Evolutionary conservation across 2,113 vertebrate species (phyloP).

Genomic region (Melanerpes aurifrons): DNA sequence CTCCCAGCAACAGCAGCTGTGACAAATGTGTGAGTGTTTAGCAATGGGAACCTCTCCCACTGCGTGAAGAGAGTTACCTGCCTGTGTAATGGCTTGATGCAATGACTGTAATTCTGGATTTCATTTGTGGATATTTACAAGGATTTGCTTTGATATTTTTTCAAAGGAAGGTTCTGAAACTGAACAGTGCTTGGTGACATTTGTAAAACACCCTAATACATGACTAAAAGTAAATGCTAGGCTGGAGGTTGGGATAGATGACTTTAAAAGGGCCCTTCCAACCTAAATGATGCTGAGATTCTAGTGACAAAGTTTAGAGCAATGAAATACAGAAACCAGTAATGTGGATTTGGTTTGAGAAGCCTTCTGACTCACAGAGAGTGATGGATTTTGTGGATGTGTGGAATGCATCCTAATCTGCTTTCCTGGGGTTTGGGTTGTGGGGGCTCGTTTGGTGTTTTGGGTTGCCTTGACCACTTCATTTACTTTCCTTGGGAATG

Average conservation of each 20-base stretch:
- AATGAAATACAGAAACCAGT: not conserved
- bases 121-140: not conserved
- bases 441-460: too few species aligned
- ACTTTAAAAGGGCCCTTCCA: not conserved
- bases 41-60: not conserved
- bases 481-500: not conserved
- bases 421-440: too few species aligned
- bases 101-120: not conserved
- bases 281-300: not conserved
- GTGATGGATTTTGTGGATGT: not conserved
- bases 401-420: not conserved
- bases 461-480: not conserved
- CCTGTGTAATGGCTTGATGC: not conserved
- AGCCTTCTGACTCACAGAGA: not conserved
- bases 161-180: not conserved
- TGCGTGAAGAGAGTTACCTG: too few species aligned
- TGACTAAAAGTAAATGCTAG: not conserved
- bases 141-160: not conserved
- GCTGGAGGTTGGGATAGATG: not conserved
- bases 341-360: not conserved
- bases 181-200: not conserved
- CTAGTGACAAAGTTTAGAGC: not conserved
- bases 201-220: not conserved
- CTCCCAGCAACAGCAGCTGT: not conserved
- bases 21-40: not conserved